Evolutionary conservation across 2,888 invertebrate genomes (phyloP), one percentile per base, ranked within the genome.

Genomic region (Adelognathus sp.): DNA sequence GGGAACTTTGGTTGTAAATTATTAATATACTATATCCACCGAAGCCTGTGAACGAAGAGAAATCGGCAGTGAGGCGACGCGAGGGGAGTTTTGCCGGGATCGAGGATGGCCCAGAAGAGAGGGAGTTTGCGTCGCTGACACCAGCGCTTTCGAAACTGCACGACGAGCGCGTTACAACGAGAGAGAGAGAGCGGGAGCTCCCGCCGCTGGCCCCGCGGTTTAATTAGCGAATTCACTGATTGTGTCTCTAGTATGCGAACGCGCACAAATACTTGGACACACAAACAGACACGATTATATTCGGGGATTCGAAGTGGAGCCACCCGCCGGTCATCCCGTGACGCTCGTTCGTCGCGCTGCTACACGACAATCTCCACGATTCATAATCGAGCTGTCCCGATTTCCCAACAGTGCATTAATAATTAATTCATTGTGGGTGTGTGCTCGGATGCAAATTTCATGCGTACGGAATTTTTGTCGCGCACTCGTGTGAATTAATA

Each of bases 1-100:
- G 39, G 70, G 41, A 74, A 70, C 64, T 79, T 75, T 58, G 75
- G 66, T 61, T 75, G 79, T 79, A 79, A 79, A 79, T 79, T 79
- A 79, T 79, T 71, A 79, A n/a, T n/a, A 79, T 79, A 66, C 60
- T 70, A 54, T 71, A 70, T 70, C 70, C 50, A 44, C 11, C 54
- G 69, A 39, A 39, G 18, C 27, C 41, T 39, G 14, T 56, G 27
- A 46, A 56, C 61, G 39, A 52, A 50, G 50, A 63, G 64, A 54
- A 63, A 63, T 73, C 56, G 67, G 54, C 44, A 58, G 67, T 16
- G 9, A 27, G 58, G 46, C 24, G 9, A 16, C 3, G 9, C 24
- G 14, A 29, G 41, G 39, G 44, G 36, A n/a, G 16, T 54, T 52
- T 21, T 21, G 64, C 39, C 31, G 33, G 50, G 21, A 50, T 50